A percentile compares a stretch with the other conserved stretches of the same genome.
These are phyloP conservation scores for Hydractinia symbiolongicarpus DNA, from an alignment of 30 jellyfish, hydroid and myxozoan genomes.

Conservation along the genomic window DNA sequence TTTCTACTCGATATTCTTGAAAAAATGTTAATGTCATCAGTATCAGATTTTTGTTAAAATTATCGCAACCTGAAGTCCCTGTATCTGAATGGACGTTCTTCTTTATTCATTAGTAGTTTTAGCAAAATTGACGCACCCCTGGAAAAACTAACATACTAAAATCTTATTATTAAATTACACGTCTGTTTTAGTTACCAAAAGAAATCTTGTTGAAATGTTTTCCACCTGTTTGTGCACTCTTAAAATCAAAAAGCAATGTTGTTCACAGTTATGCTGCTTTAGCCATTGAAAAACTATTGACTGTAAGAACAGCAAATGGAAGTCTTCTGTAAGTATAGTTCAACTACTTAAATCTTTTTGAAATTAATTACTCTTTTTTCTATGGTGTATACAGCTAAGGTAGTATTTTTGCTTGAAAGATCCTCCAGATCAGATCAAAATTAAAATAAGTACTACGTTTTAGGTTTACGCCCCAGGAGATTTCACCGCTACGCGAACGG, in stretches of 20 bases:
- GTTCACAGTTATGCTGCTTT: conserved; percentile 93
- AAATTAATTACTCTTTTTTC: too few relatives aligned
- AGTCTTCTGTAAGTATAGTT: conserved; percentile 53
- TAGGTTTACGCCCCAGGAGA: conserved; percentile 70
- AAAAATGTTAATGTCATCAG: neutral
- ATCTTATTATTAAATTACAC: too few relatives aligned
- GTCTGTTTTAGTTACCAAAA: conserved; percentile 55
- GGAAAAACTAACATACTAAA: too few relatives aligned
- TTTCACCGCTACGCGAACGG: conserved; percentile 52
- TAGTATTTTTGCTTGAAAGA: neutral
- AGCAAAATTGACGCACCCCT: too few relatives aligned
- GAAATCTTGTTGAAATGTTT: conserved; percentile 48
- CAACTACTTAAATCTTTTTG: neutral
- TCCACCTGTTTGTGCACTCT: conserved; percentile 47
- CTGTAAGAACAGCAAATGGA: conserved; percentile 63
- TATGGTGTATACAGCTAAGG: too few relatives aligned
- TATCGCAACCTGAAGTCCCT: too few relatives aligned
- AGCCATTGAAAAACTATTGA: conserved; percentile 61
- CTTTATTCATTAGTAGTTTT: too few relatives aligned
- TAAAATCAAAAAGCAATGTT: conserved; percentile 73
- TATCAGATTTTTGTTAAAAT: neutral
- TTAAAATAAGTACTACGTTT: neutral
- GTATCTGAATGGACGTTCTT: too few relatives aligned
- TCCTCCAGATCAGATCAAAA: neutral
- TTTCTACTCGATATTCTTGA: neutral